Percentiles rank a stretch among this genome's conserved stretches.
Conservation (phyloP, 2,888 invertebrate genomes). For the Arge pagana region DNA sequence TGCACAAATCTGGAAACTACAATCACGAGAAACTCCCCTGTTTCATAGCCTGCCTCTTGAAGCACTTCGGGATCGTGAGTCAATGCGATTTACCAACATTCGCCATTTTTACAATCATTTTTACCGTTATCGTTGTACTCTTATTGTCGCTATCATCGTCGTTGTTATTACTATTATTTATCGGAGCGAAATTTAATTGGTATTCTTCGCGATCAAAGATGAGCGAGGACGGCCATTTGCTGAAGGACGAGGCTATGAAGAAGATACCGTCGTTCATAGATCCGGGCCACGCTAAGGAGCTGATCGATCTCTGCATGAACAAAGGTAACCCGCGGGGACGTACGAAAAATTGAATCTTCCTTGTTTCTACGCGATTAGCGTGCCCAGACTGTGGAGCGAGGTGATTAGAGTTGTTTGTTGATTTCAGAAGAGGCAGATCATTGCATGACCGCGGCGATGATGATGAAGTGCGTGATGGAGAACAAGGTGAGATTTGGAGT, state of each 20-base stretch:
- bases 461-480: neutral
- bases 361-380: neutral
- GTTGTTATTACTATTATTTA: neutral
- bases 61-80: conserved; percentile 2
- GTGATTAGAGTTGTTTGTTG: neutral
- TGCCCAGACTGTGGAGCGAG: too few species aligned
- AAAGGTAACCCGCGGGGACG: conserved; percentile 1
- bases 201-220: neutral
- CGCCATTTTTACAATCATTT: neutral
- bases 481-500: conserved; percentile 3
- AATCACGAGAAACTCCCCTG: conserved; percentile 1
- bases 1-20: neutral
- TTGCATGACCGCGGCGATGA: neutral
- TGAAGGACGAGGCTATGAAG: neutral
- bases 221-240: neutral
- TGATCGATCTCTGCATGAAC: neutral
- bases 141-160: neutral
- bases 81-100: neutral
- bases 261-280: neutral
- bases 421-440: neutral
- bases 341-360: neutral
- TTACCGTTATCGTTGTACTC: neutral
- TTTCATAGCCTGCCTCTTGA: conserved; percentile 1
- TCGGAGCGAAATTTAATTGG: neutral
- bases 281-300: neutral